These are phyloP conservation scores for Ochotona princeps DNA, from an alignment of 2,113 vertebrate species.

Conservation along the genomic window DNA sequence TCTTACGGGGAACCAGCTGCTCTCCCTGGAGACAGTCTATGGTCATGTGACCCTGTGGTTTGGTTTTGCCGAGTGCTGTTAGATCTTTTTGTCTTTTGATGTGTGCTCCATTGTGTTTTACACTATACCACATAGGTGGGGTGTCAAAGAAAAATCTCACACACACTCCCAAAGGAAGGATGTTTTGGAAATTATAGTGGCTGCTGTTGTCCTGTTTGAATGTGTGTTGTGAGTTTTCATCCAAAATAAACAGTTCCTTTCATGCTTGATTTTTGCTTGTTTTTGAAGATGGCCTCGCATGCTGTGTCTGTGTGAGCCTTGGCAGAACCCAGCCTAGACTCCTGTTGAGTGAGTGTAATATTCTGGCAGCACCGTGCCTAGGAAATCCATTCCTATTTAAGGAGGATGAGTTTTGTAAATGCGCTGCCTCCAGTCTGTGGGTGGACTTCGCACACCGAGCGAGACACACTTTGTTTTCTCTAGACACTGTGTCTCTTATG, in stretches of 20 bases:
- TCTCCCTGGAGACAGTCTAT: background rate
- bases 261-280: background rate
- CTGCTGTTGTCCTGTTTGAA: background rate
- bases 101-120: background rate
- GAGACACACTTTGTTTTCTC: background rate
- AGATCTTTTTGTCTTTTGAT: background rate
- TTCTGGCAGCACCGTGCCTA: background rate
- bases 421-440: no score
- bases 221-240: background rate
- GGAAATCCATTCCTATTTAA: background rate
- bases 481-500: background rate
- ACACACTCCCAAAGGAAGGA: background rate
- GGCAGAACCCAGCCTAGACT: background rate
- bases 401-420: no score
- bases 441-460: background rate
- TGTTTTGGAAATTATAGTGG: background rate
- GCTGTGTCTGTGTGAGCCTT: background rate
- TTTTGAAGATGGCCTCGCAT: background rate
- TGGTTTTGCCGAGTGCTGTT: background rate
- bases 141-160: background rate
- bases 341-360: background rate
- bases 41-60: background rate
- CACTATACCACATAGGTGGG: background rate
- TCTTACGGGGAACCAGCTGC: background rate
- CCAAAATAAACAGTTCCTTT: background rate